phyloP scores from a whole-genome alignment of 2,797 vertebrate species.

The Peromyscus eremicus region DNA sequence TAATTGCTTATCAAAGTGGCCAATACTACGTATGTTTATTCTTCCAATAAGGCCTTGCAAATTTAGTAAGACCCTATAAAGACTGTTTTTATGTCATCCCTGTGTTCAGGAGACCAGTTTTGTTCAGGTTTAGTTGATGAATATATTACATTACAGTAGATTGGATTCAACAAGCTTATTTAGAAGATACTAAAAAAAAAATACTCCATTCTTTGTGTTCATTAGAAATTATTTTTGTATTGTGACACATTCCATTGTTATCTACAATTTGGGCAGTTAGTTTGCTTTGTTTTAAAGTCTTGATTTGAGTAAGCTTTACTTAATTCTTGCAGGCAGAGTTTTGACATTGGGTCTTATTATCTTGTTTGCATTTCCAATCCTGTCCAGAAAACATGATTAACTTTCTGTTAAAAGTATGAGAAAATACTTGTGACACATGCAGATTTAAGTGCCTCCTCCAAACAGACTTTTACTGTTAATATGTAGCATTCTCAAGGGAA shows the following conservation, averaged over 20 bases:
- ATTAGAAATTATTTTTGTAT: slow-evolving; percentile 31
- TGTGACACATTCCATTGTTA: background rate
- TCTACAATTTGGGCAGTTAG: background rate
- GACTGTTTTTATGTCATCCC: slow-evolving; percentile 27
- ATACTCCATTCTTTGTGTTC: background rate
- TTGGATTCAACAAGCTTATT: background rate
- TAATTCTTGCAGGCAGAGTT: background rate
- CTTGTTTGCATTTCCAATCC: background rate
- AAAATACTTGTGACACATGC: background rate
- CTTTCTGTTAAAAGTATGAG: background rate
- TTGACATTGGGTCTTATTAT: background rate
- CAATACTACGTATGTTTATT: background rate
- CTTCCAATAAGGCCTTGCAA: slow-evolving; percentile 37
- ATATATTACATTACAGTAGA: background rate
- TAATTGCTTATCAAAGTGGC: background rate
- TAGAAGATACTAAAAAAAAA: background rate
- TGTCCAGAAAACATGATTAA: slow-evolving; percentile 7
- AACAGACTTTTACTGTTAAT: background rate
- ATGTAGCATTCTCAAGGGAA: background rate
- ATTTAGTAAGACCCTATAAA: slow-evolving; percentile 16
- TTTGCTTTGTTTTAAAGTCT: background rate
- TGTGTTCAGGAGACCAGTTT: background rate
- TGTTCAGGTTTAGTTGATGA: background rate
- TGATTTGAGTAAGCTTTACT: background rate
- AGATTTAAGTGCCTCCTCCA: slow-evolving; percentile 21